These are phyloP conservation scores for Formicarius rufipectus DNA, from an alignment of 2,113 vertebrate genomes.

Conservation along the genomic window DNA sequence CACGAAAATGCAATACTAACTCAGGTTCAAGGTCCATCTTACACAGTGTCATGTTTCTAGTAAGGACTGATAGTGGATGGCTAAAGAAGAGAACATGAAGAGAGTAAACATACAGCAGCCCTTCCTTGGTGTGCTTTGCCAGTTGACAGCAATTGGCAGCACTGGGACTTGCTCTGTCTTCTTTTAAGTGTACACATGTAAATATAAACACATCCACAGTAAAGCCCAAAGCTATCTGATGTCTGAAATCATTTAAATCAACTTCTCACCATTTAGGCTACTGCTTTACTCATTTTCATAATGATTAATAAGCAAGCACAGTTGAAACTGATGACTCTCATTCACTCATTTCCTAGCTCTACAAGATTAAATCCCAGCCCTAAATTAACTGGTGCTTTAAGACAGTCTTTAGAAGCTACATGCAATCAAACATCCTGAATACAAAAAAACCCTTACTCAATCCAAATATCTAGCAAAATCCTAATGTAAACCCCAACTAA, in stretches of 20 bases:
- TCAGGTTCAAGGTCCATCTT: neutral
- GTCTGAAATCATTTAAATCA: neutral
- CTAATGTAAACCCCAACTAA: neutral
- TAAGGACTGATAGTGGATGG: neutral
- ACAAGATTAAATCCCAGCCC: neutral
- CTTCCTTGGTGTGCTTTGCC: neutral
- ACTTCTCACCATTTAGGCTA: neutral
- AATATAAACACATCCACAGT: neutral
- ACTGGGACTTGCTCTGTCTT: neutral
- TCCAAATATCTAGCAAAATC: neutral
- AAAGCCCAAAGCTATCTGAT: neutral
- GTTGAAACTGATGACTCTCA: neutral
- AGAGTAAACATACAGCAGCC: neutral
- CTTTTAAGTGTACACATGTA: neutral
- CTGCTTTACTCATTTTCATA: neutral
- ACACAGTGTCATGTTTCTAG: neutral
- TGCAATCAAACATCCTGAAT: neutral
- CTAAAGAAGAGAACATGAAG: neutral
- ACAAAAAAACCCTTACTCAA: neutral
- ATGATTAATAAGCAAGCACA: neutral
- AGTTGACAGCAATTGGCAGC: neutral
- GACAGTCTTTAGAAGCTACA: neutral
- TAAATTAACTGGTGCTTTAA: slow-evolving; percentile 7
- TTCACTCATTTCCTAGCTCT: neutral
- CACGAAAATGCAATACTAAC: neutral